Evolutionary conservation across 2,888 invertebrate species (phyloP), one percentile per base, ranked within the genome.

Genomic region (Eulithis testata): DNA sequence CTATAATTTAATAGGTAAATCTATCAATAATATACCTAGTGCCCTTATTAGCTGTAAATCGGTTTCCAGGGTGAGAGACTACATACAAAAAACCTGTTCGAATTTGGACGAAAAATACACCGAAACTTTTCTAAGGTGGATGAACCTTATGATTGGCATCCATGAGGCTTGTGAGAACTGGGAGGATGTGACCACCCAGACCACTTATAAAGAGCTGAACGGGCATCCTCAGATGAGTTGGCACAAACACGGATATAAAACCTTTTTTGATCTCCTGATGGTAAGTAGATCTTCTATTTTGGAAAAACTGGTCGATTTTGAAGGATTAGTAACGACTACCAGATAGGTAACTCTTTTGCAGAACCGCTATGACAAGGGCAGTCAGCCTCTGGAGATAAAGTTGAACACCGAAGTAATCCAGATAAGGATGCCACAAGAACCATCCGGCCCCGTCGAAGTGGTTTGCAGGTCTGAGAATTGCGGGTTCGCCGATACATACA

Each of bases 191-290:
- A 81, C 77, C 0, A 83, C 86, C 0, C 67, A 73, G 4, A 76
- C 82, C 0, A 67, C 55, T 0, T 88, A 83, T 14, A 70, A 76
- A 0, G 79, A 83, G 45, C 14, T 87, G 54, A 79, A 65, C 0
- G 88, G 88, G 0, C 60, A 81, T 2, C 82, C 81, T 12, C 78
- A 83, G 8, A 65, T 83, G 63, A 87, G 87, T 50, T 88, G 88
- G 88, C 79, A 84, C 5, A 70, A 64, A 5, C n/a, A 78, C 0
- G 89, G 88, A 0, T 88, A 87, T 21, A 80, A 76, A 11, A 70
- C 68, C 3, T 44, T 70, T 8, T 68, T 69, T 43, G 60, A 70
- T 12, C 36, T 68, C 9, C 55, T 72, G 8, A 11, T 67, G 56
- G 70, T 70, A 27, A 63, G 70, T 65, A 31, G 31, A 6, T 4